phyloP scores from a whole-genome alignment of 2,797 vertebrate genomes.

The Xiphophorus birchmanni region DNA sequence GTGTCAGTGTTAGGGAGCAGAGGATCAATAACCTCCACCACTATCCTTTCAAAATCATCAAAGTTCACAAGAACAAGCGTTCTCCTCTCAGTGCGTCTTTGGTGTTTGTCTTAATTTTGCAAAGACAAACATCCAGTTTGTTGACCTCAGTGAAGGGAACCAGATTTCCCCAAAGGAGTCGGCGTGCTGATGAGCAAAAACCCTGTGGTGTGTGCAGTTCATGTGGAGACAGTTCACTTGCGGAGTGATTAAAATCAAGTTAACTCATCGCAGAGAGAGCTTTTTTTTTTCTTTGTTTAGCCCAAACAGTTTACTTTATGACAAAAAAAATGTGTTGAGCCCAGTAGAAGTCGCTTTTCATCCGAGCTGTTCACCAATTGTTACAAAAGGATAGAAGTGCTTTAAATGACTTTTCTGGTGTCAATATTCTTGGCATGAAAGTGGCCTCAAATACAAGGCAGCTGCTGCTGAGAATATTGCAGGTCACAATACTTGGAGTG shows the following conservation, averaged over 20 bases:
- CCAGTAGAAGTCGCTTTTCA: not conserved
- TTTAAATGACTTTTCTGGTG: not conserved
- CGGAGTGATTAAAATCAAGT: not conserved
- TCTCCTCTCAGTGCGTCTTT: not conserved
- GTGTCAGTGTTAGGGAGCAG: not conserved
- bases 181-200: not conserved
- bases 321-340: not conserved
- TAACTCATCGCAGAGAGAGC: not conserved
- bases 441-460: too few relatives aligned
- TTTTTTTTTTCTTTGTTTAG: not conserved
- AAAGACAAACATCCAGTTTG: not conserved
- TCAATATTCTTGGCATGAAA: too few relatives aligned
- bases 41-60: not conserved
- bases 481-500: not conserved
- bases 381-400: not conserved
- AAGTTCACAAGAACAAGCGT: not conserved
- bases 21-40: not conserved
- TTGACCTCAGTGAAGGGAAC: not conserved
- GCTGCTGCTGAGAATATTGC: not conserved
- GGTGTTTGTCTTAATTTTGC: not conserved
- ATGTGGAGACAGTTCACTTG: not conserved
- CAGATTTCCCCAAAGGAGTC: not conserved
- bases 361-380: not conserved
- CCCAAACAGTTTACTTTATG: not conserved
- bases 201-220: not conserved